Percentiles rank a stretch among this genome's conserved stretches.
Conservation (phyloP, 2,797 vertebrate genomes). For the Masticophis lateralis region DNA sequence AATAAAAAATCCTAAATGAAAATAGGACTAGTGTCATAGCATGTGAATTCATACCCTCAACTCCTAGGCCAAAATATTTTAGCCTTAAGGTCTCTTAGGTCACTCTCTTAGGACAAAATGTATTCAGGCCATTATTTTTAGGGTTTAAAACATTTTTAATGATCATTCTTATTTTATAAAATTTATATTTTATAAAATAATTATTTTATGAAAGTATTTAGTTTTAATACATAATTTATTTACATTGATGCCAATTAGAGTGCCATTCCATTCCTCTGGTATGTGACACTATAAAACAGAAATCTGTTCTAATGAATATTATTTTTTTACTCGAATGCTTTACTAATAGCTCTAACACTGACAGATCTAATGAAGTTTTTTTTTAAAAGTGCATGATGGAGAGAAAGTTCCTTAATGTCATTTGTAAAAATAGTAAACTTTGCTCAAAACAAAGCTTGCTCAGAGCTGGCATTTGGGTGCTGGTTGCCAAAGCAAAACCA, state of each 20-base stretch:
- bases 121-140: constrained; percentile 59
- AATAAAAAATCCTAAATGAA: not conserved
- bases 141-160: constrained; percentile 63
- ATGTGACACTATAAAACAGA: constrained; percentile 74
- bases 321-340: constrained; percentile 60
- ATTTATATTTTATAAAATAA: constrained; percentile 38
- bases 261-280: constrained; percentile 71
- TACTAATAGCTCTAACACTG: constrained; percentile 58
- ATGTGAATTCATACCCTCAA: constrained; percentile 50
- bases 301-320: constrained; percentile 72
- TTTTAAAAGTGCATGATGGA: constrained; percentile 40
- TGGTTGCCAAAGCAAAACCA: constrained; percentile 59
- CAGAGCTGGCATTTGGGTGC: constrained; percentile 56
- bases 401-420: constrained; percentile 60
- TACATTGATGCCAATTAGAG: constrained; percentile 73
- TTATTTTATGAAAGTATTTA: constrained; percentile 67
- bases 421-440: constrained; percentile 62
- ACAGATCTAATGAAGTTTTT: constrained; percentile 59
- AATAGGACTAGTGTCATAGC: constrained; percentile 41
- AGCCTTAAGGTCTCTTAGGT: too few relatives aligned
- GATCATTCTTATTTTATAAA: constrained; percentile 72
- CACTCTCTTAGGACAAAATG: constrained; percentile 47
- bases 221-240: constrained; percentile 81
- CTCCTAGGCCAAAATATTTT: constrained; percentile 48
- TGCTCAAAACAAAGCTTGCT: constrained; percentile 65